Evolutionary conservation across 2,888 invertebrate species (phyloP).

Genomic region (Polymixis lichenea): DNA sequence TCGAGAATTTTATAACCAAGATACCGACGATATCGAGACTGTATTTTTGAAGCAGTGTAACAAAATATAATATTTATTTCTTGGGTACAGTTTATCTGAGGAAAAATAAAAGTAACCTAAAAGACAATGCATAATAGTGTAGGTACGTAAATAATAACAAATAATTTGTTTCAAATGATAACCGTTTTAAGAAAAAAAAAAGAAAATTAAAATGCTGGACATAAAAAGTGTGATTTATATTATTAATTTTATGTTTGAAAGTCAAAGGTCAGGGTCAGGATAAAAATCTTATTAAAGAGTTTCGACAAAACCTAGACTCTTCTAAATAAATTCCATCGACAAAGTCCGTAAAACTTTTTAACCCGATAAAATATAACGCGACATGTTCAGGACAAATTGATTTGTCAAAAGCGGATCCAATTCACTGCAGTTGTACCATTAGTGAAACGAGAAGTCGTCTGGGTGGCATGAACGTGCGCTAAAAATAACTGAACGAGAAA

Average conservation of each 20-base stretch:
- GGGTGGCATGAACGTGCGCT: slow-evolving; percentile 54
- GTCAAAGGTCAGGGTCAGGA: too few species aligned
- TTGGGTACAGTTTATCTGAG: background rate
- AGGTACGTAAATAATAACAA: background rate
- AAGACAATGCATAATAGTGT: too few species aligned
- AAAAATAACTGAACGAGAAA: slow-evolving; percentile 52
- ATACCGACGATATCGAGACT: slow-evolving; percentile 29
- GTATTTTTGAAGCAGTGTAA: slow-evolving; percentile 35
- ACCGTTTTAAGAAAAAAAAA: too few species aligned
- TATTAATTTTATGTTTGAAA: too few species aligned
- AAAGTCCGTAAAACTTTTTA: slow-evolving; percentile 12
- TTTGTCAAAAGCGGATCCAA: slow-evolving; percentile 71
- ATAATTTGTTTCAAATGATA: too few species aligned
- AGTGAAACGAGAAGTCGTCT: slow-evolving; percentile 73
- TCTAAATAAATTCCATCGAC: background rate
- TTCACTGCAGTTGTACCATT: slow-evolving; percentile 72
- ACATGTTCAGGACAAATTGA: slow-evolving; percentile 65
- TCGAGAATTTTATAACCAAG: slow-evolving; percentile 66
- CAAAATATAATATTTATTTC: slow-evolving; percentile 11
- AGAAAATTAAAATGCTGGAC: too few species aligned
- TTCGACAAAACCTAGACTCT: background rate
- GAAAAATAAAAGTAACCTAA: background rate
- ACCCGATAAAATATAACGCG: slow-evolving; percentile 34
- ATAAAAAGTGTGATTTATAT: too few species aligned
- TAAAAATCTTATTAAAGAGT: background rate